Conservation (phyloP, 2,797 vertebrate species). For the Dendrocincla tyrannina region DNA sequence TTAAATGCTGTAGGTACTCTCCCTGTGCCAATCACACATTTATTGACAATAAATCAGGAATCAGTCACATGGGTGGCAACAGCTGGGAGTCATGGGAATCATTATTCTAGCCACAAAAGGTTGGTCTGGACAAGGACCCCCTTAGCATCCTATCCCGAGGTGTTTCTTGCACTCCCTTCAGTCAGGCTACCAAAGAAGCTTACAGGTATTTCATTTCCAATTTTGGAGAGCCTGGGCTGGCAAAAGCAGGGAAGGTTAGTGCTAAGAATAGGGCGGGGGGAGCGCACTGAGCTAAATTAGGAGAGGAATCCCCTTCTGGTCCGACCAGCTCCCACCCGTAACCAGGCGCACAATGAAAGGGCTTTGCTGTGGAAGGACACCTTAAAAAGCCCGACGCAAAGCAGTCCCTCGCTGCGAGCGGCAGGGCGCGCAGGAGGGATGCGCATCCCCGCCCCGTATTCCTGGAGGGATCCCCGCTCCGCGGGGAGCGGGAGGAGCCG, state of each 20-base stretch:
- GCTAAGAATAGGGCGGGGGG: rapidly evolving
- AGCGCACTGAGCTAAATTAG: not conserved
- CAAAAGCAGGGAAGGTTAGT: not conserved
- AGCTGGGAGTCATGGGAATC: rapidly evolving
- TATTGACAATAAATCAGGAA: not conserved
- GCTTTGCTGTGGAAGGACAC: not conserved
- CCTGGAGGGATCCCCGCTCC: too few species aligned
- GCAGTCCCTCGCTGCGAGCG: not conserved
- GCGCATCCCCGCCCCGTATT: not conserved
- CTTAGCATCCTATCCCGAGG: not conserved
- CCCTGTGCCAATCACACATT: not conserved
- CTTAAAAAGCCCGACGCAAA: too few species aligned
- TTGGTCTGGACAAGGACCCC: not conserved
- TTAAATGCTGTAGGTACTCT: not conserved
- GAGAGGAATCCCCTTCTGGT: not conserved
- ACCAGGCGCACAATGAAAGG: not conserved
- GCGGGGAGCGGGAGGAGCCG: not conserved
- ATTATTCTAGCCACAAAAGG: not conserved
- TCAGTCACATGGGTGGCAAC: not conserved
- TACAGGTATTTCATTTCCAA: not conserved
- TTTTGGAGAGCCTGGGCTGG: not conserved
- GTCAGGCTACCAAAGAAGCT: not conserved
- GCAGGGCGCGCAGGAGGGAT: not conserved
- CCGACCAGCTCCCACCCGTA: not conserved
- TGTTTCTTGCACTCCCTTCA: not conserved